Conservation (phyloP, 2,797 vertebrate genomes). For the Halcyon smyrnensis region DNA sequence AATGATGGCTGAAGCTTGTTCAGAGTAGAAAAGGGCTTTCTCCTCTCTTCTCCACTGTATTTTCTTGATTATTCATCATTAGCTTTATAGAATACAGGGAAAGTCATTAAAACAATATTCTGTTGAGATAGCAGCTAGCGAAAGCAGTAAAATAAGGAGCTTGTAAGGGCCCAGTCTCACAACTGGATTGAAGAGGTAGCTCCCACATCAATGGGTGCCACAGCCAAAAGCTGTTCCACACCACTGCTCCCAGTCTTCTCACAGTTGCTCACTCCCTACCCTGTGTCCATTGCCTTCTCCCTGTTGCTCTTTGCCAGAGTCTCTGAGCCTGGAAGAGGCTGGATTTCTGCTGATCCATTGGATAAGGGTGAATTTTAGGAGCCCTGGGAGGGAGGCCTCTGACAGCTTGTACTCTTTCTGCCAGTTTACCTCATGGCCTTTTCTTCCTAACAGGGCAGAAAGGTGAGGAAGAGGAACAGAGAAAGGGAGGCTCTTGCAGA, state of each 20-base stretch:
- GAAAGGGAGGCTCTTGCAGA: neutral
- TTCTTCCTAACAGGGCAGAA: neutral
- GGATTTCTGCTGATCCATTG: neutral
- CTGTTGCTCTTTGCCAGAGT: neutral
- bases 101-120: neutral
- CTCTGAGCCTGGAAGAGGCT: neutral
- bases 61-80: neutral
- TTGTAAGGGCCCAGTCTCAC: neutral
- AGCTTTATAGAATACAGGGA: neutral
- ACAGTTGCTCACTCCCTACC: neutral
- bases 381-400: neutral
- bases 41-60: neutral
- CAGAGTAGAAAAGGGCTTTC: neutral
- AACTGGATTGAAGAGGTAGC: neutral
- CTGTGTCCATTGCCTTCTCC: neutral
- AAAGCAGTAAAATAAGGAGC: neutral
- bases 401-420: neutral
- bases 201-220: neutral
- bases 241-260: neutral
- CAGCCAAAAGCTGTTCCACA: neutral
- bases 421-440: neutral
- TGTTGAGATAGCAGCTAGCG: neutral
- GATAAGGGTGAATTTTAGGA: neutral
- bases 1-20: neutral
- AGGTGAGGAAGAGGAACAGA: neutral